Base-by-base conservation (phyloP, 2,888 invertebrate species). In the Drosophila paramelanica region DNA sequence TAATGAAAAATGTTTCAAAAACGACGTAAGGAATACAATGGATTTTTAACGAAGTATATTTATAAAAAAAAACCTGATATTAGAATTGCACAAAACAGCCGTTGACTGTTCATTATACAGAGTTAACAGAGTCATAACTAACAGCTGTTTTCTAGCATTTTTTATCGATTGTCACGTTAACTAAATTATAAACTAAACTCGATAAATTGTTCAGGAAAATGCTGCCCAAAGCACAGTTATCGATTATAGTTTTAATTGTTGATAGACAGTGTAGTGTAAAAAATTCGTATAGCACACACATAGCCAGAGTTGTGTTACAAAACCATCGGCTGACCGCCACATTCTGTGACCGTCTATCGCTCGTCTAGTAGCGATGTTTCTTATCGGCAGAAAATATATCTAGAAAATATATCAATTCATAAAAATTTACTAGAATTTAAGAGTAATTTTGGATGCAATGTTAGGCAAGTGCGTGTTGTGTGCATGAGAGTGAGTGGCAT, bases 321-420 rank as follows among this genome's bases (percentile, higher is more conserved):
- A 47, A 20, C 13, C 20, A 65, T 78, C 60, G 53, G 7, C 13
- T 3, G 7, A 13, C 75, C 79, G 27, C 79, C 75, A 57, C 64
- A 55, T 6, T 36, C 2, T 52, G 31, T 55, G 47, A 13, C 49
- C 25, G 59, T 49, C 47, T 75, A 78, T 75, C 74, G 74, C 51
- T 77, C 62, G 41, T 59, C 52, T 75, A 75, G 76, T 74, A 79
- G 64, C 76, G 79, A 76, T 76, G 73, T 74, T 76, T 79, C 79
- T 61, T 76, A 79, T 76, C 79, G 76, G 74, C 75, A 75, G 68
- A 76, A 79, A 79, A 76, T 79, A 79, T 76, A 76, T 76, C 76
- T 74, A 79, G 77, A 77, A 77, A 77, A 79, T 80, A 79, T 71
- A 71, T 77, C 60, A 80, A 67, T 65, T 80, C 80, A 76, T 67